Evolutionary conservation across 1,140 invertebrate species (phyloP).

Genomic region (Aphaenogaster floridana): DNA sequence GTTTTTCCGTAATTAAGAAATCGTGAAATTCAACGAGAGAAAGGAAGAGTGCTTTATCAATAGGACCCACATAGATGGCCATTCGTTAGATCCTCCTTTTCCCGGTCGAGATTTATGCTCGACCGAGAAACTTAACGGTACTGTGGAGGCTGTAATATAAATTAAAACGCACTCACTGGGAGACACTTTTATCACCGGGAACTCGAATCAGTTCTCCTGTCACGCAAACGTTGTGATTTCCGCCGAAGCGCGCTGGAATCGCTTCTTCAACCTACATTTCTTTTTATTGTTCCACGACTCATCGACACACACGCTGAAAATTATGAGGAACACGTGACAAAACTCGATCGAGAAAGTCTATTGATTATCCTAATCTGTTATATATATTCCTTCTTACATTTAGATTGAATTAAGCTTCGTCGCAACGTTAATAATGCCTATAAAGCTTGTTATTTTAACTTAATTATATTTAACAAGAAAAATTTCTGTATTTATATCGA

Average conservation of each 20-base stretch:
- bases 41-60: not conserved
- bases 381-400: not conserved
- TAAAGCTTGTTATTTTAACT: not conserved
- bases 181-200: constrained; percentile 36
- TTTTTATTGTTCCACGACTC: constrained; percentile 46
- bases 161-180: constrained; percentile 40
- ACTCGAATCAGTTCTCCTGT: constrained; percentile 28
- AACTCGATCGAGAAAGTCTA: not conserved
- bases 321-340: constrained; percentile 18
- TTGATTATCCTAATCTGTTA: constrained; percentile 4
- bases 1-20: not conserved
- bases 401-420: not conserved
- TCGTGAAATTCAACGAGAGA: not conserved
- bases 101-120: not conserved
- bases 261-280: constrained; percentile 55
- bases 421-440: not conserved
- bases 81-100: constrained; percentile 11
- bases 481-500: too few relatives aligned
- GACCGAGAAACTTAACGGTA: constrained; percentile 6
- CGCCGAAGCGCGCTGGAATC: constrained; percentile 25
- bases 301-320: constrained; percentile 17
- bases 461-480: not conserved
- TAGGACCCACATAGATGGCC: not conserved
- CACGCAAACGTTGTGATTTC: constrained; percentile 41
- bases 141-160: constrained; percentile 31